A percentile compares a stretch with the other conserved stretches of the same genome.
These are phyloP conservation scores for Ranitomeya variabilis DNA, from an alignment of 2,113 vertebrate genomes.

Conservation along the genomic window DNA sequence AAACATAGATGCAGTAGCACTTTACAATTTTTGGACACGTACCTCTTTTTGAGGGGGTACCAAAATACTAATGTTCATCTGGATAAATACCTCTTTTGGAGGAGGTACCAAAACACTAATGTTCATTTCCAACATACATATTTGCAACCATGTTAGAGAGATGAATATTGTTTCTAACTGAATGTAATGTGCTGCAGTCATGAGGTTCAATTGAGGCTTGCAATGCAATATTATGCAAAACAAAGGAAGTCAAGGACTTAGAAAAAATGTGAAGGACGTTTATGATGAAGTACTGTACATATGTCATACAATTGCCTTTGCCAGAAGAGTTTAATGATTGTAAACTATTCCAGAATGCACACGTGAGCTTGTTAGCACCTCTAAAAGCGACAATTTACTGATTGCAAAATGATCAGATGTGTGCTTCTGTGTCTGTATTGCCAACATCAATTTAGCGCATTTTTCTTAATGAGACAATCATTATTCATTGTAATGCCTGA, in stretches of 20 bases:
- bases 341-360: conserved; percentile 70
- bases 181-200: neutral
- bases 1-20: neutral
- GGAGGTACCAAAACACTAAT: neutral
- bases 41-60: neutral
- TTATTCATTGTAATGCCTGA: conserved; percentile 58
- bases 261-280: conserved; percentile 60
- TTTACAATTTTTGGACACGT: neutral
- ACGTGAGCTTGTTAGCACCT: conserved; percentile 70
- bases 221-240: neutral
- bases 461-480: conserved; percentile 60
- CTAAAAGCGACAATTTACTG: conserved; percentile 72
- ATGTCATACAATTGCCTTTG: conserved; percentile 7
- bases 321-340: conserved; percentile 23
- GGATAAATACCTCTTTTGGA: neutral
- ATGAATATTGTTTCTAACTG: conserved; percentile 12
- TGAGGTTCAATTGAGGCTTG: conserved; percentile 1
- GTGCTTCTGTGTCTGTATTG: conserved; percentile 69
- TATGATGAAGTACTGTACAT: conserved; percentile 1
- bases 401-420: conserved; percentile 72
- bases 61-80: neutral
- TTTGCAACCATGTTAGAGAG: neutral
- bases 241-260: neutral
- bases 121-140: neutral
- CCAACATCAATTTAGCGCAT: conserved; percentile 72